Conservation (phyloP, 2,888 invertebrate species). For the Morpho helenor region DNA sequence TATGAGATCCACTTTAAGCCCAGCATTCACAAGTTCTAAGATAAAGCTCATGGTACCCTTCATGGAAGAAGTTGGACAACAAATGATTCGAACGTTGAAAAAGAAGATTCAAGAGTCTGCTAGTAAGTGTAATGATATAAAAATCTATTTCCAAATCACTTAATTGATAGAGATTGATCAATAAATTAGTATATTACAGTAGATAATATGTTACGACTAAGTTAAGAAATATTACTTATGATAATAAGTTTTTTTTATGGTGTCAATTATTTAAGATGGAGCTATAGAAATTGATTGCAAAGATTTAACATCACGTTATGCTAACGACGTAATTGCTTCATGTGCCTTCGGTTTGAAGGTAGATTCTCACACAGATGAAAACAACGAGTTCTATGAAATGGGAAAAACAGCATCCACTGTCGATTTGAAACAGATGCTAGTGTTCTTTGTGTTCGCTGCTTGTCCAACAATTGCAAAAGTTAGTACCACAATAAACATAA, state of each 20-base stretch:
- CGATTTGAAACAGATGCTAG: conserved; percentile 30
- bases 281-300: conserved; percentile 53
- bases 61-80: conserved; percentile 52
- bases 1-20: conserved; percentile 58
- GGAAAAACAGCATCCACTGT: conserved; percentile 62
- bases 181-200: neutral
- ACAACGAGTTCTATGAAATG: conserved; percentile 74
- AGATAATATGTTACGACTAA: neutral
- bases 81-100: conserved; percentile 42
- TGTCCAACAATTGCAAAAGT: conserved; percentile 25
- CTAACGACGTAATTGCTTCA: conserved; percentile 61
- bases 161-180: neutral
- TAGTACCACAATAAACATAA: neutral
- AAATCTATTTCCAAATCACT: neutral
- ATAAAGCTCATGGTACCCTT: conserved; percentile 43
- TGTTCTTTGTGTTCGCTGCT: conserved; percentile 30
- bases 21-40: conserved; percentile 47
- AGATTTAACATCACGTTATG: conserved; percentile 42
- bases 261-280: conserved; percentile 25
- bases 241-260: too few species aligned
- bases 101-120: conserved; percentile 33
- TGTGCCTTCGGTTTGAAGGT: conserved; percentile 68
- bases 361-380: conserved; percentile 36
- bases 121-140: conserved; percentile 22
- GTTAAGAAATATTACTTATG: too few species aligned